Evolutionary conservation across 2,888 invertebrate genomes (phyloP), one percentile per base, ranked within the genome.

Genomic region (Hyles lineata): DNA sequence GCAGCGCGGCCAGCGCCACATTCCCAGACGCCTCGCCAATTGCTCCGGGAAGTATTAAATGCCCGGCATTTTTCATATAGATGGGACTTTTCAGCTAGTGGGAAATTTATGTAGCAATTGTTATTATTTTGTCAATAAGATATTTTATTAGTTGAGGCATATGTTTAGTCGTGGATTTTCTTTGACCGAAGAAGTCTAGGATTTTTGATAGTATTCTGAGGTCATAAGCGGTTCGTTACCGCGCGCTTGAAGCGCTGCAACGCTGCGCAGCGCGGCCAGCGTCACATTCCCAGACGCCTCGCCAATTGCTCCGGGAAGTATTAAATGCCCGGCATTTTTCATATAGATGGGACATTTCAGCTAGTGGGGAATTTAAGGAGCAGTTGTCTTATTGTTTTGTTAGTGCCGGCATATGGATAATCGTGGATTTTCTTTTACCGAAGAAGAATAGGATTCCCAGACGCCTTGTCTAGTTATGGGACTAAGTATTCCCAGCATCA

Each of bases 41-140:
- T 21, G 70, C 59, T 59, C 52, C 32, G 62, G 55, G 55, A 63
- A 72, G 63, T 63, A 72, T 67, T 70, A 67, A 72, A 72, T 67
- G 50, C 23, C 50, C 50, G 50, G 23, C 50, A 67, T 67, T 67
- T 67, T 67, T 67, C 67, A 67, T 43, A 15, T 50, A 23, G 43
- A 63, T 21, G 43, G 19, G 17, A 21, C 15, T 67, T 67, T 67
- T 67, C 25, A 19, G n/a, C 17, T 23, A 11, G 11, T 43, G 43
- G 43, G 9, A 35, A 35, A 35, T 8, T 35, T 35, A 11, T 11
- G 29, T 3, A 29, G 29, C 29, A 29, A 5, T 29, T 29, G 29
- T 29, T 29, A 29, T 29, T 29, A 3, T 29, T 29, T 29, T 29
- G 29, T 29, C 29, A 29, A 29, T 29, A 29, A 29, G 29, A 29